Evolutionary conservation across 1,140 invertebrate genomes (phyloP).

Genomic region (Drosophila burlai): DNA sequence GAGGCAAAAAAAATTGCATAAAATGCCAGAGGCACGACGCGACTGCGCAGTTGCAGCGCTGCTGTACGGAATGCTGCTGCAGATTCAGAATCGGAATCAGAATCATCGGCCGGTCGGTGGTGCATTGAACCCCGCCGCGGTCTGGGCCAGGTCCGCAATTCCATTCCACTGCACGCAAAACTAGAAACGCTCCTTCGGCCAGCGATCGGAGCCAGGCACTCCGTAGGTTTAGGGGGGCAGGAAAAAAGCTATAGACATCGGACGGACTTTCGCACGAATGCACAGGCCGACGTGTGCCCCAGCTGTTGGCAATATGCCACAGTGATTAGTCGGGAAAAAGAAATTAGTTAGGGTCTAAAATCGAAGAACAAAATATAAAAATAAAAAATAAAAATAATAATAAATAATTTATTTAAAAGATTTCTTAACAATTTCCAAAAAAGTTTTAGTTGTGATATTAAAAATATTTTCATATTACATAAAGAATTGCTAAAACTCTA

Average conservation of each 20-base stretch:
- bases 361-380: not conserved
- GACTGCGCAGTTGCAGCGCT: slow-evolving; percentile 39
- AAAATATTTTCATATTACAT: no score
- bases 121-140: slow-evolving; percentile 77
- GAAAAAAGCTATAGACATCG: slow-evolving; percentile 35
- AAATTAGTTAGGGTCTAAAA: not conserved
- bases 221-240: slow-evolving; percentile 15
- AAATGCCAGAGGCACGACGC: slow-evolving; percentile 75
- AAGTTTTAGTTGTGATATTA: no score
- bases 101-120: slow-evolving; percentile 37
- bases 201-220: slow-evolving; percentile 32
- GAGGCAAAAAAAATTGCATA: slow-evolving; percentile 60
- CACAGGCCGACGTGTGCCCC: slow-evolving; percentile 47
- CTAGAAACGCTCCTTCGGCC: slow-evolving; percentile 63
- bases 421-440: not conserved
- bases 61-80: slow-evolving; percentile 22
- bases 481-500: no score
- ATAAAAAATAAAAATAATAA: not conserved
- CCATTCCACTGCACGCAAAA: slow-evolving; percentile 71
- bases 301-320: slow-evolving; percentile 34
- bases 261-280: slow-evolving; percentile 80
- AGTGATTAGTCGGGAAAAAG: slow-evolving; percentile 6
- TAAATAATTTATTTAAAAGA: not conserved
- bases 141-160: slow-evolving; percentile 57
- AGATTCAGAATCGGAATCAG: slow-evolving; percentile 42